phyloP scores from a whole-genome alignment of 1,140 invertebrate genomes.

The Pseudomyrmex concolor region DNA sequence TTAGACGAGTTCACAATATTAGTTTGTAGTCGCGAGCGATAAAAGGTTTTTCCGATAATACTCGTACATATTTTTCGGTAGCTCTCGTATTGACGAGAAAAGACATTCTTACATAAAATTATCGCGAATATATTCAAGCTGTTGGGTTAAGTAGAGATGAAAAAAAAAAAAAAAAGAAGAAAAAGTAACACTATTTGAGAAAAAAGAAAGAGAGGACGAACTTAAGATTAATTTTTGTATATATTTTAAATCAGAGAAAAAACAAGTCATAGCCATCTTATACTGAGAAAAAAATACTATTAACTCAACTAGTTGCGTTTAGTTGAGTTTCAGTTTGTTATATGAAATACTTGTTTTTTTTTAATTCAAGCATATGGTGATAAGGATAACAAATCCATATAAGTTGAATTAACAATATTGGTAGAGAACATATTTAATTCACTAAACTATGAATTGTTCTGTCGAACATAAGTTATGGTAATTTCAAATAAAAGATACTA shows the following conservation, averaged over 20 bases:
- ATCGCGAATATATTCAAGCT: conserved; percentile 5
- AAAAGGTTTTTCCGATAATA: conserved; percentile 26
- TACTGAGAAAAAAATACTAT: too few relatives aligned
- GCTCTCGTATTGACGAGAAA: background rate
- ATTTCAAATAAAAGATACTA: too few relatives aligned
- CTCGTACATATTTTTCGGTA: background rate
- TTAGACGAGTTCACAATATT: conserved; percentile 37
- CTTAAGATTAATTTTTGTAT: background rate
- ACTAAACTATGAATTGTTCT: too few relatives aligned
- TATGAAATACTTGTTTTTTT: too few relatives aligned
- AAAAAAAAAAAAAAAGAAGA: background rate
- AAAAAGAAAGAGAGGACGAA: background rate
- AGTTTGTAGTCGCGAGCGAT: conserved; percentile 43
- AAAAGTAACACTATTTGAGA: background rate
- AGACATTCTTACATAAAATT: background rate
- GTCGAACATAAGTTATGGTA: too few relatives aligned
- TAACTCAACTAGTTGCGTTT: too few relatives aligned
- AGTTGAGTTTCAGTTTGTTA: too few relatives aligned
- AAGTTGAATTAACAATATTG: too few relatives aligned
- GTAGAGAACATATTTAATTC: too few relatives aligned
- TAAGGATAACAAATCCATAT: too few relatives aligned
- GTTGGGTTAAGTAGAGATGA: conserved; percentile 19
- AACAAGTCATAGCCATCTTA: too few relatives aligned
- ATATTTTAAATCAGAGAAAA: background rate
- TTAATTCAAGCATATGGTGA: too few relatives aligned